A percentile compares a stretch with the other conserved stretches of the same genome.
Conservation (phyloP, 35 echinoderm and acorn worm species). For the Diadema setosum region DNA sequence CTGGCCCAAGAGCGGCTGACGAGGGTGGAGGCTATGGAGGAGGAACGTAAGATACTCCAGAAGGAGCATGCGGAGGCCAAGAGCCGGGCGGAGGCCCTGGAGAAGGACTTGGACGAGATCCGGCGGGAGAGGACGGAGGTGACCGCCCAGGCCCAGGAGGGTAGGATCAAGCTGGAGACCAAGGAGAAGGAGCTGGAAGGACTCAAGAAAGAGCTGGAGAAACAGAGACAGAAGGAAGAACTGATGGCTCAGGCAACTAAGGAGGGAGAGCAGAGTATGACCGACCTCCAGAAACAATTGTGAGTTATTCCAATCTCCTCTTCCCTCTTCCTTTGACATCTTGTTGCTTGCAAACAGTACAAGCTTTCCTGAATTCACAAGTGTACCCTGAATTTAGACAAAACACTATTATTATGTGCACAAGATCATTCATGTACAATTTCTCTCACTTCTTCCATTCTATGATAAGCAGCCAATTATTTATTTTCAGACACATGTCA, state of each 20-base stretch:
- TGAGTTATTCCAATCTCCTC: no score
- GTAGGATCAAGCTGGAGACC: conserved; percentile 66
- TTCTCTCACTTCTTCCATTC: no score
- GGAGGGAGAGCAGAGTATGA: conserved; percentile 33
- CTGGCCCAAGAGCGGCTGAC: conserved; percentile 61
- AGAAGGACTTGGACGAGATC: conserved; percentile 57
- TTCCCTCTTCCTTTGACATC: no score
- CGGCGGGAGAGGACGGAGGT: conserved; percentile 79
- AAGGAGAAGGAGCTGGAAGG: conserved; percentile 39
- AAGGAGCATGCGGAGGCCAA: not conserved
- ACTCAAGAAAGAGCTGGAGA: conserved; percentile 44
- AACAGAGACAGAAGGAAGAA: conserved; percentile 38
- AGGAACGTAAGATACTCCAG: conserved; percentile 18
- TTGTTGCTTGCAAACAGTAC: no score
- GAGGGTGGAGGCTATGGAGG: conserved; percentile 54
- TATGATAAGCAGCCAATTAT: no score
- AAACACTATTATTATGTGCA: not conserved
- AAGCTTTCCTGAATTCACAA: no score
- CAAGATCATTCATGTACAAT: not conserved
- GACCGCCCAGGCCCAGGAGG: conserved; percentile 65
- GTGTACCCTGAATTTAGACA: not conserved
- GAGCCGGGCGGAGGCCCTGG: not conserved
- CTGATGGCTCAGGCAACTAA: conserved; percentile 11
- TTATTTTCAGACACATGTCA: no score
- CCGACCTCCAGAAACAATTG: conserved; percentile 54